A percentile compares a stretch with the other conserved stretches of the same genome.
Evolutionary conservation across 2,113 vertebrate genomes (phyloP).

Genomic region (Brachyhypopomus occidentalis): DNA sequence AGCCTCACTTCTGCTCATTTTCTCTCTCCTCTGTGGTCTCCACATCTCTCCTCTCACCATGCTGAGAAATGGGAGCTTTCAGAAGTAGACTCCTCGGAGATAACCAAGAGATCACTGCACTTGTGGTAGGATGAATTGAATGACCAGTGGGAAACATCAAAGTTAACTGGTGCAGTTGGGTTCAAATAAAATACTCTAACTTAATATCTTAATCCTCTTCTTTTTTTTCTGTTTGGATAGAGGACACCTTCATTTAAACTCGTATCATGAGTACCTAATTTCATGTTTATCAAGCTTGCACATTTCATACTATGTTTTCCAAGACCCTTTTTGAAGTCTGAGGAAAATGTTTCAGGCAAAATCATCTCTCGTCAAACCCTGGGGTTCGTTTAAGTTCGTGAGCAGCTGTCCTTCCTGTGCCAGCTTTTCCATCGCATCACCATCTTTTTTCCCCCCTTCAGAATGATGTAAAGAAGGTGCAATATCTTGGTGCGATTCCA

Average conservation of each 20-base stretch:
- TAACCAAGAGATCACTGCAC: too few species aligned
- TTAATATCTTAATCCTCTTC: not conserved
- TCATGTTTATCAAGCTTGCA: not conserved
- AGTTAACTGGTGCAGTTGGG: not conserved
- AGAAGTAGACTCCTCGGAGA: constrained; percentile 21
- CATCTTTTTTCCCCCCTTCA: not conserved
- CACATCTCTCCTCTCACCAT: constrained; percentile 21
- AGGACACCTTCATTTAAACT: not conserved
- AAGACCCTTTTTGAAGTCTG: not conserved
- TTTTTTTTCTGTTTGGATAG: not conserved
- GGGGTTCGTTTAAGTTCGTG: too few species aligned
- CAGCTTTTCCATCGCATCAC: constrained; percentile 12
- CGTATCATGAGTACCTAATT: not conserved
- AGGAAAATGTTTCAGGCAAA: not conserved
- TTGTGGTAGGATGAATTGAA: too few species aligned
- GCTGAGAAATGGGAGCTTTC: constrained; percentile 20
- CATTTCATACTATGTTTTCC: not conserved
- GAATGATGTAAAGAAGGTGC: constrained; percentile 40
- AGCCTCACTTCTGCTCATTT: constrained; percentile 10
- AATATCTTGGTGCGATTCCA: not conserved
- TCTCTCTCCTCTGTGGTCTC: constrained; percentile 13
- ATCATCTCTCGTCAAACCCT: not conserved
- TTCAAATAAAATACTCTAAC: not conserved
- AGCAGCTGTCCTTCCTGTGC: constrained; percentile 5
- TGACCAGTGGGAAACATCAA: not conserved